Evolutionary conservation across 2,113 vertebrate genomes (phyloP).

Genomic region (Carettochelys insculpta): DNA sequence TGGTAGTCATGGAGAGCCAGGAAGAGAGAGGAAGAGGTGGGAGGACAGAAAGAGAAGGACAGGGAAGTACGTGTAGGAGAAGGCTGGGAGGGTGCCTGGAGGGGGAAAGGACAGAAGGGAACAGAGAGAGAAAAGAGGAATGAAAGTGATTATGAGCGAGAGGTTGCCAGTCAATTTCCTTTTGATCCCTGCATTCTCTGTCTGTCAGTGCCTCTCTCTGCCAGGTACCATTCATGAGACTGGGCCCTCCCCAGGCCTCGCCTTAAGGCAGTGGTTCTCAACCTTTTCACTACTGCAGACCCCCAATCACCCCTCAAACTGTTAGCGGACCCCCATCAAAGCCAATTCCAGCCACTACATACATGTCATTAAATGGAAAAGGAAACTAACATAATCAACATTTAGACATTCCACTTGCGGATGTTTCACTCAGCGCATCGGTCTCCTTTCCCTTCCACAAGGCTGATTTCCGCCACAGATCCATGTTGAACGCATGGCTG

Average conservation of each 20-base stretch:
- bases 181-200: accelerated
- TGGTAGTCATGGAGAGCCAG: slow-evolving; percentile 62
- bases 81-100: background rate
- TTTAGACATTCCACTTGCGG: no score
- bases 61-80: background rate
- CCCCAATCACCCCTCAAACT: no score
- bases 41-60: background rate
- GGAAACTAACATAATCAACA: no score
- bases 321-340: no score
- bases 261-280: no score
- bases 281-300: no score
- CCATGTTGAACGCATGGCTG: no score
- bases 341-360: no score
- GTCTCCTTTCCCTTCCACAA: no score
- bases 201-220: background rate
- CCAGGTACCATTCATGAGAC: background rate
- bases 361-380: no score
- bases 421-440: no score
- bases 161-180: background rate
- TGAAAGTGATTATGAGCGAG: background rate
- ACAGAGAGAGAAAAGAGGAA: background rate
- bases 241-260: background rate
- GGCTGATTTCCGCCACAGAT: no score
- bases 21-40: background rate
- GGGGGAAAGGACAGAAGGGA: background rate